These are phyloP conservation scores for Liolophura sinensis DNA, from an alignment of 1,140 invertebrate genomes.

Conservation along the genomic window DNA sequence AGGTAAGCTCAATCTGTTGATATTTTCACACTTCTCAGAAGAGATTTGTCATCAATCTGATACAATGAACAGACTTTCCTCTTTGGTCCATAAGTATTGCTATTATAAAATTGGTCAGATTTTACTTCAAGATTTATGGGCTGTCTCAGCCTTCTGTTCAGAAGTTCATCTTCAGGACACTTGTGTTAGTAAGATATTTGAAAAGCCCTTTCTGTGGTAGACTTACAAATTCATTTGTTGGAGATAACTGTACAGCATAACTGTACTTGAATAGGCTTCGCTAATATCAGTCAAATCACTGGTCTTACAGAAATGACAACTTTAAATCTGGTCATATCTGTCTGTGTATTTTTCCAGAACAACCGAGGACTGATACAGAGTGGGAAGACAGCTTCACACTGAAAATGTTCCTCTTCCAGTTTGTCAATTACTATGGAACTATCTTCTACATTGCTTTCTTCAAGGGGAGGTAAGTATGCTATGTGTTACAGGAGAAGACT, in stretches of 20 bases:
- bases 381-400: slow-evolving; percentile 96
- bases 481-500: neutral
- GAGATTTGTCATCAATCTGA: too few species aligned
- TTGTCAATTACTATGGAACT: slow-evolving; percentile 95
- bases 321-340: too few species aligned
- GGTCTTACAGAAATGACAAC: too few species aligned
- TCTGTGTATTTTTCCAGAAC: slow-evolving; percentile 35
- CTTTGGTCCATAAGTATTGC: too few species aligned
- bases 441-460: slow-evolving; percentile 97
- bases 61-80: too few species aligned
- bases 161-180: too few species aligned
- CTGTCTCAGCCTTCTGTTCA: too few species aligned
- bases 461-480: slow-evolving; percentile 71
- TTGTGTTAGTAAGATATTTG: neutral
- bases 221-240: neutral
- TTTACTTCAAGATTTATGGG: too few species aligned
- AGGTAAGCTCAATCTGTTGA: slow-evolving; percentile 42
- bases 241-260: too few species aligned
- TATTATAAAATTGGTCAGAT: too few species aligned
- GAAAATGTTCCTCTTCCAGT: slow-evolving; percentile 97
- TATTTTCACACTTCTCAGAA: neutral
- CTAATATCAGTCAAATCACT: too few species aligned
- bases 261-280: too few species aligned
- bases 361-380: slow-evolving; percentile 87
- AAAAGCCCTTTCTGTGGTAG: neutral